A percentile compares a stretch with the other conserved stretches of the same genome.
These are phyloP conservation scores for zebrafish (Danio rerio) DNA, from an alignment of 2,113 vertebrate genomes.

Conservation along the genomic window DNA sequence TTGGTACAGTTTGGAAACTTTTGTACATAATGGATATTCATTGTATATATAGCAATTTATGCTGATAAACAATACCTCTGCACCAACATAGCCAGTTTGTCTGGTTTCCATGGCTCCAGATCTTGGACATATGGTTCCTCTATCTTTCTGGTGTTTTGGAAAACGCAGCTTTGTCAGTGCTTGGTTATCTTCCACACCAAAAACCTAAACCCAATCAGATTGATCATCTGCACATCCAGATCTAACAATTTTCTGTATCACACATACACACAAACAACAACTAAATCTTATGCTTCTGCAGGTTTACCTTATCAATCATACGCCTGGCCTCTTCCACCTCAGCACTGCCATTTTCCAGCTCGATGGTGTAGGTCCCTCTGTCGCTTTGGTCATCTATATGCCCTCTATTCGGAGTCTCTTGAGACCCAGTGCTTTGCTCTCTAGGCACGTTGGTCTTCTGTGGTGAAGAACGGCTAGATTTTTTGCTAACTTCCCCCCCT, in stretches of 20 bases:
- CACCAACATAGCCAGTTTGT: constrained; percentile 66
- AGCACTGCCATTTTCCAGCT: constrained; percentile 88
- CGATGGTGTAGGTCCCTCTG: constrained; percentile 93
- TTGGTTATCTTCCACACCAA: constrained; percentile 90
- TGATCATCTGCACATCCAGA: neutral
- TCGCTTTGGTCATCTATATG: constrained; percentile 90
- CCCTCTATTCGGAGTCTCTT: constrained; percentile 67
- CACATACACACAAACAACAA: too few species aligned
- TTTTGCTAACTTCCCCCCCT: constrained; percentile 56
- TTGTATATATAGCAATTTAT: neutral
- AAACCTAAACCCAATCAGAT: constrained; percentile 78
- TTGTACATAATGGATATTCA: neutral
- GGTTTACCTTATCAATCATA: constrained; percentile 93
- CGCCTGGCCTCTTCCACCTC: constrained; percentile 91
- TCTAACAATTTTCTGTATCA: neutral
- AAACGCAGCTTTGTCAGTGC: constrained; percentile 83
- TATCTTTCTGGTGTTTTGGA: constrained; percentile 78
- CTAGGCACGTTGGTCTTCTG: neutral
- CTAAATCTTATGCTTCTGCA: neutral
- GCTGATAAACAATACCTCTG: constrained; percentile 61
- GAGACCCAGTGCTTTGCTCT: constrained; percentile 56
- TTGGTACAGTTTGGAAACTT: neutral
- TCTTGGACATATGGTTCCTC: constrained; percentile 70
- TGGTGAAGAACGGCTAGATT: neutral
- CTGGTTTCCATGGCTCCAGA: constrained; percentile 79